Evolutionary conservation across 2,113 vertebrate species (phyloP).

Genomic region (Leucopsar rothschildi): DNA sequence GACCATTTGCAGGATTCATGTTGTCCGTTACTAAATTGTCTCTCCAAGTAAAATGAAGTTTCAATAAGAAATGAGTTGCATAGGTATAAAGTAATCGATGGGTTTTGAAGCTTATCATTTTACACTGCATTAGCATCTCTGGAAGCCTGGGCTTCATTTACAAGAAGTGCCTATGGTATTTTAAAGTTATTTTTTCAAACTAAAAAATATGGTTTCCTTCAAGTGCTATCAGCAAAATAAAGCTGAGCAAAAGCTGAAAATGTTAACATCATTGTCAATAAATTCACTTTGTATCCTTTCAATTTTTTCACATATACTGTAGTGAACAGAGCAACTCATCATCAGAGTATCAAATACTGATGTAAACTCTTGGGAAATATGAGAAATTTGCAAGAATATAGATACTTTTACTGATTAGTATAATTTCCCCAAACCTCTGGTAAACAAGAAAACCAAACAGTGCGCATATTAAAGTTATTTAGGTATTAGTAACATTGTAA

Average conservation of each 20-base stretch:
- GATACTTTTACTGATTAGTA: background rate
- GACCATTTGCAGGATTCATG: background rate
- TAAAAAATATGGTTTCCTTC: background rate
- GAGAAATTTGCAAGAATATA: background rate
- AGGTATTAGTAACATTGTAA: background rate
- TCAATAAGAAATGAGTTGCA: background rate
- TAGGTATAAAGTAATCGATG: background rate
- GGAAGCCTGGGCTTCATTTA: background rate
- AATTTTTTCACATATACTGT: background rate
- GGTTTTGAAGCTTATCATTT: background rate
- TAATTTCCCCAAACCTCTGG: background rate
- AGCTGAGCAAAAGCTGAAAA: background rate
- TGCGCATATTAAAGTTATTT: background rate
- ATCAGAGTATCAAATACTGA: background rate
- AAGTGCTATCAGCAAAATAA: background rate
- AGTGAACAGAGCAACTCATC: background rate
- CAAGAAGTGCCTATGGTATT: background rate
- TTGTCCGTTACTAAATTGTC: background rate
- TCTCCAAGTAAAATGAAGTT: conserved; percentile 12
- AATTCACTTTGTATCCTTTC: background rate
- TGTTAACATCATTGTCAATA: background rate
- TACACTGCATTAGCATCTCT: background rate
- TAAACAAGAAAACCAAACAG: background rate
- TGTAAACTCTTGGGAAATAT: background rate
- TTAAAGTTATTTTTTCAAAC: background rate